Base-by-base conservation (phyloP, 2,888 invertebrate species). In the Xestia ashworthii region DNA sequence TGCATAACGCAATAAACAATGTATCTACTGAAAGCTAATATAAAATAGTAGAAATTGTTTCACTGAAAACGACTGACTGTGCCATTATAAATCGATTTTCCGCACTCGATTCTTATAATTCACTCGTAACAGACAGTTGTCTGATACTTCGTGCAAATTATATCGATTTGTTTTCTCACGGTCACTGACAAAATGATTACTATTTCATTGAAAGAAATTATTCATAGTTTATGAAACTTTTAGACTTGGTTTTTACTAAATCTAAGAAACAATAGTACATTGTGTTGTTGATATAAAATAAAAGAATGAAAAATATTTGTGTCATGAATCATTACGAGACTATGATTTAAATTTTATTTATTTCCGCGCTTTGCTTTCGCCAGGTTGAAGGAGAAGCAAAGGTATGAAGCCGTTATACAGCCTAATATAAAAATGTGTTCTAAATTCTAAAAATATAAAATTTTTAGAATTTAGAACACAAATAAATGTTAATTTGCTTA, bases 51-150 rank as follows among this genome's bases (percentile, higher is more conserved):
- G 32, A 64, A 81, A 77, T 64, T 25, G 72, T 32, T 81, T 84
- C 71, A 58, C 22, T 19, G 55, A 53, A 76, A 71, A 64, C 62
- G 25, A 70, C 53, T 58, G 22, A 32, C 46, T 14, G 25, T 48
- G 64, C 41, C 44, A 81, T 83, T 84, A 70, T 64, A 70, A 78
- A 83, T 84, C 78, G 81, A 83, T 83, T 84, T 81, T 32, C 69
- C 46, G 44, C 69, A 72, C n/a, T 77, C 81, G 74, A 81, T 81
- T 83, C 74, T 81, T 48, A 83, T 78, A 78, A 74, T 74, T 78
- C 78, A 66, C 46, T 58, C 25, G 46, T 70, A 81, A 72, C 46
- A 77, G 72, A 78, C 72, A 78, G 66, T 66, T 72, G 66, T 69
- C 32, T 62, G 71, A 69, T 62, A 65, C 50, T 77, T 65, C 58